Conservation (phyloP, 2,797 vertebrate species). For the Myoxocephalus aenaeus region DNA sequence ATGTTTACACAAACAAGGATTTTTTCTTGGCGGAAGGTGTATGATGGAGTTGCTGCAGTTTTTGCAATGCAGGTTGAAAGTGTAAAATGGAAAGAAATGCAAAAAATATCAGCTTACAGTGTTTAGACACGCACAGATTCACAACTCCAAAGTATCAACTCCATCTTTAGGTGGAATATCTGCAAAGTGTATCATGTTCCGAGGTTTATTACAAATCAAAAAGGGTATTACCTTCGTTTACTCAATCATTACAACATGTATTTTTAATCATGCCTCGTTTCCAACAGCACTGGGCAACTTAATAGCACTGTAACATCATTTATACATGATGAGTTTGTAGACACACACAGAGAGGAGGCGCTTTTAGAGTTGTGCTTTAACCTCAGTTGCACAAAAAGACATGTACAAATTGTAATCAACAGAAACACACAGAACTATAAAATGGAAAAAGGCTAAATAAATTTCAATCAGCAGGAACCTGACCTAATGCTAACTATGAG, state of each 20-base stretch:
- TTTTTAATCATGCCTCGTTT: slow-evolving; percentile 60
- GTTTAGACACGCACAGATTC: background rate
- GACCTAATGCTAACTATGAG: slow-evolving; percentile 59
- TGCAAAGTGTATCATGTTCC: slow-evolving; percentile 9
- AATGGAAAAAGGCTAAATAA: slow-evolving; percentile 64
- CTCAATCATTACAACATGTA: slow-evolving; percentile 49
- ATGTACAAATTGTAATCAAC: slow-evolving; percentile 60
- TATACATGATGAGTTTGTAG: slow-evolving; percentile 49
- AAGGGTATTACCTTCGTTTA: slow-evolving; percentile 33
- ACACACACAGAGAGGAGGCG: slow-evolving; percentile 14
- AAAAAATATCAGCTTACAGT: background rate
- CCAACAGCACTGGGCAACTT: slow-evolving; percentile 34
- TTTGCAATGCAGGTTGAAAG: background rate
- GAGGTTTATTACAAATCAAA: slow-evolving; percentile 27
- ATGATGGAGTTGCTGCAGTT: background rate
- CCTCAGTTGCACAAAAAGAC: slow-evolving; percentile 41
- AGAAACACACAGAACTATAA: slow-evolving; percentile 50
- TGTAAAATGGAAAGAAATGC: slow-evolving; percentile 5
- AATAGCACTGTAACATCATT: slow-evolving; percentile 57
- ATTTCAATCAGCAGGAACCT: slow-evolving; percentile 69
- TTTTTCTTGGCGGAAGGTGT: too few species aligned
- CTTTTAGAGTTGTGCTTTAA: slow-evolving; percentile 23
- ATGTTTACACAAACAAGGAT: too few species aligned
- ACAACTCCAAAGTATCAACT: background rate
- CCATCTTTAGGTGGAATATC: background rate